These are phyloP conservation scores for Acrossocheilus wenchowensis DNA, from an alignment of 2,797 vertebrate genomes.

Conservation along the genomic window DNA sequence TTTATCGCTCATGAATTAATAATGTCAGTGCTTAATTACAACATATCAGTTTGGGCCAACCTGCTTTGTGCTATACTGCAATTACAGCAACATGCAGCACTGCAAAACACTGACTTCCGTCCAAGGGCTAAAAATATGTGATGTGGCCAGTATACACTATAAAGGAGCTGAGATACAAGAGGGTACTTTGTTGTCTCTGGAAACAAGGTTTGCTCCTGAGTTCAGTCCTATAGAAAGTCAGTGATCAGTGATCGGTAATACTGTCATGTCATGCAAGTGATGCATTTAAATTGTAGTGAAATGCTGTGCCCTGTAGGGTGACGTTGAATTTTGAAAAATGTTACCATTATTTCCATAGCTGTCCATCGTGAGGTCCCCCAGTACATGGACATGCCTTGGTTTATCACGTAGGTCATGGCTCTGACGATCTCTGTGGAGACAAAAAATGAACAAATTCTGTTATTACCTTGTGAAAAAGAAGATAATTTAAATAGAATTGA, in stretches of 20 bases:
- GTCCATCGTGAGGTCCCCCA: constrained; percentile 99
- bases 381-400: constrained; percentile 99
- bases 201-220: not conserved
- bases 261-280: not conserved
- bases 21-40: constrained; percentile 71
- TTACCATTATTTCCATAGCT: constrained; percentile 99
- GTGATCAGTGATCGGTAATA: not conserved
- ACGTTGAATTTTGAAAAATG: not conserved
- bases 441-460: constrained; percentile 3
- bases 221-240: not conserved
- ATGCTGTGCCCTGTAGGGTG: not conserved
- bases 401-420: constrained; percentile 97
- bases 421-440: constrained; percentile 89
- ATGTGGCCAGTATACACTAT: not conserved
- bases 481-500: not conserved
- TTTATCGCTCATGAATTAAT: constrained; percentile 67
- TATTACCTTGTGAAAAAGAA: not conserved
- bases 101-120: constrained; percentile 13
- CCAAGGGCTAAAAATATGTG: constrained; percentile 38
- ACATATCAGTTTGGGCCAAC: constrained; percentile 63
- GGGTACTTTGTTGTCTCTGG: not conserved
- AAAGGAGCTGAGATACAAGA: not conserved
- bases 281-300: not conserved
- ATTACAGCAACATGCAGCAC: constrained; percentile 31
- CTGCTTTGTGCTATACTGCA: constrained; percentile 34